phyloP scores from a whole-genome alignment of 2,888 invertebrate species.

The Rhorus exstirpatorius region DNA sequence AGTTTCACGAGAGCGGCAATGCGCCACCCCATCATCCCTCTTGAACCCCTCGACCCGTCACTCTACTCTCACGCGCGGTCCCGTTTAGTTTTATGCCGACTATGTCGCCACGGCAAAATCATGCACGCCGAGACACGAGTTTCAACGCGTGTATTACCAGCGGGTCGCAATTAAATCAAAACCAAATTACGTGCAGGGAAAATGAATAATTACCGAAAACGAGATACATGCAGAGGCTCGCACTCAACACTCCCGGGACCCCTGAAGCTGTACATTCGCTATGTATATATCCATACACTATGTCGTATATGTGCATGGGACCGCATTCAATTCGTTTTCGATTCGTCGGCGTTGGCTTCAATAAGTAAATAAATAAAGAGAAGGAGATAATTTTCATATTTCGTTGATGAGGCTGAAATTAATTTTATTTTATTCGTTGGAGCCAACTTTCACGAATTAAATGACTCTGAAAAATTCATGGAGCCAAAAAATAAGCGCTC shows the following conservation, averaged over 20 bases:
- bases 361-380: no score
- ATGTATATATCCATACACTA: neutral
- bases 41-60: neutral
- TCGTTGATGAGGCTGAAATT: no score
- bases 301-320: no score
- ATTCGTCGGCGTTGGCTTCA: no score
- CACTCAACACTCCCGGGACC: neutral
- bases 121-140: conserved; percentile 8
- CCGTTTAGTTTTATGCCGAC: conserved; percentile 28
- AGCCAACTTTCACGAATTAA: no score
- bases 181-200: conserved; percentile 76
- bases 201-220: conserved; percentile 77
- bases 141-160: conserved; percentile 32
- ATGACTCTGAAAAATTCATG: neutral
- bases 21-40: neutral
- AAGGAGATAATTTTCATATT: no score
- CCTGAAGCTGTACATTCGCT: neutral
- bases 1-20: conserved; percentile 19
- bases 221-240: conserved; percentile 62
- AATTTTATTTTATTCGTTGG: no score
- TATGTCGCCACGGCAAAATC: conserved; percentile 11
- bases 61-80: neutral
- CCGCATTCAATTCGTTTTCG: no score
- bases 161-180: conserved; percentile 78
- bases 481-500: neutral